These are phyloP conservation scores for Gobio gobio DNA, from an alignment of 2,113 vertebrate species.

Conservation along the genomic window DNA sequence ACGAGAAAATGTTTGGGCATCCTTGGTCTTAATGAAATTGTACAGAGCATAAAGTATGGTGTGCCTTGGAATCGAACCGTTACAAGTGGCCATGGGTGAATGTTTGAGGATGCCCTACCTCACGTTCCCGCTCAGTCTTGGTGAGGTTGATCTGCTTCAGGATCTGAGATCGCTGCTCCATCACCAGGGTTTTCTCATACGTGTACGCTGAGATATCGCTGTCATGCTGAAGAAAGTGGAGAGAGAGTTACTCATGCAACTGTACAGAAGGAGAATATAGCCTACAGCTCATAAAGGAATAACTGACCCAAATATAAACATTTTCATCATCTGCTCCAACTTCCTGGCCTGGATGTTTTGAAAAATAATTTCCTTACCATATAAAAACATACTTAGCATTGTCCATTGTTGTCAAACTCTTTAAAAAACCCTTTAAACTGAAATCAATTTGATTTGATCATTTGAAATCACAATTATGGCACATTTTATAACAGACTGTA, in stretches of 20 bases:
- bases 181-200: conserved; percentile 97
- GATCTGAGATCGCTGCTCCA: conserved; percentile 98
- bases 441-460: not conserved
- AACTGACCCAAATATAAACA: not conserved
- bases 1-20: too few species aligned
- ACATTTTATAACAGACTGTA: not conserved
- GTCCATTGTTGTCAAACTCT: too few species aligned
- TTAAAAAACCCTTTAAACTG: too few species aligned
- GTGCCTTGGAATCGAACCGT: too few species aligned
- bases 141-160: conserved; percentile 98
- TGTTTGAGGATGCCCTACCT: conserved; percentile 77
- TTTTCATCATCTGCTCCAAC: not conserved
- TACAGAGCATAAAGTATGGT: too few species aligned
- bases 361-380: too few species aligned
- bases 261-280: not conserved
- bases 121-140: conserved; percentile 94
- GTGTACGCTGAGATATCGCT: conserved; percentile 98
- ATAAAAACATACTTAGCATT: too few species aligned
- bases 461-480: not conserved
- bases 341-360: too few species aligned
- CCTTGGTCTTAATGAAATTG: too few species aligned
- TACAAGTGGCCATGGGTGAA: too few species aligned
- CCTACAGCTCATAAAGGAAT: not conserved
- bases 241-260: not conserved
- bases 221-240: conserved; percentile 81